Conservation (phyloP, 2,113 vertebrate genomes). For the Herpetotheres cachinnans region DNA sequence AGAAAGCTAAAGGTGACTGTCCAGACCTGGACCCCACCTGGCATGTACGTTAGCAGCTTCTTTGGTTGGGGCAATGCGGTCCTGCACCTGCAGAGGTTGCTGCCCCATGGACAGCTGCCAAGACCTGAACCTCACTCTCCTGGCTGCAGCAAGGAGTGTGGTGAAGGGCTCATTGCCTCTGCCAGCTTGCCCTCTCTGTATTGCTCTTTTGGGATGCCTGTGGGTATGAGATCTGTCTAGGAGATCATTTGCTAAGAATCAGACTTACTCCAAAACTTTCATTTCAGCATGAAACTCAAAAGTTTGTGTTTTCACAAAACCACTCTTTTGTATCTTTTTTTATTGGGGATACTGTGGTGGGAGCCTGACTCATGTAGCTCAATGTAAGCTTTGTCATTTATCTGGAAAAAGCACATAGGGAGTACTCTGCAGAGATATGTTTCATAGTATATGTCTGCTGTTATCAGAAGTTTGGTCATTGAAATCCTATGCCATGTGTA, state of each 20-base stretch:
- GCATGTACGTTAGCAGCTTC: neutral
- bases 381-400: neutral
- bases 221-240: neutral
- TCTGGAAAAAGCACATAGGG: neutral
- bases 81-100: neutral
- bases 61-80: neutral
- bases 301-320: neutral
- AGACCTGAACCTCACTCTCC: neutral
- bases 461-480: neutral
- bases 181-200: neutral
- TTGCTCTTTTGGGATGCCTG: neutral
- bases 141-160: neutral
- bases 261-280: neutral
- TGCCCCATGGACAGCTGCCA: neutral
- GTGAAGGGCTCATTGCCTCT: neutral
- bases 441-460: neutral
- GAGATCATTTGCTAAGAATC: neutral
- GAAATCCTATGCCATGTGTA: neutral
- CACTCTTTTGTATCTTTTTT: neutral
- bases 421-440: neutral
- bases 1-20: neutral
- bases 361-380: neutral
- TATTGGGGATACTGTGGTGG: neutral
- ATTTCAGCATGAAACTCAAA: neutral
- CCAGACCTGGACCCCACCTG: neutral